phyloP scores from a whole-genome alignment of 2,113 vertebrate genomes.

The Rhinichthys klamathensis region DNA sequence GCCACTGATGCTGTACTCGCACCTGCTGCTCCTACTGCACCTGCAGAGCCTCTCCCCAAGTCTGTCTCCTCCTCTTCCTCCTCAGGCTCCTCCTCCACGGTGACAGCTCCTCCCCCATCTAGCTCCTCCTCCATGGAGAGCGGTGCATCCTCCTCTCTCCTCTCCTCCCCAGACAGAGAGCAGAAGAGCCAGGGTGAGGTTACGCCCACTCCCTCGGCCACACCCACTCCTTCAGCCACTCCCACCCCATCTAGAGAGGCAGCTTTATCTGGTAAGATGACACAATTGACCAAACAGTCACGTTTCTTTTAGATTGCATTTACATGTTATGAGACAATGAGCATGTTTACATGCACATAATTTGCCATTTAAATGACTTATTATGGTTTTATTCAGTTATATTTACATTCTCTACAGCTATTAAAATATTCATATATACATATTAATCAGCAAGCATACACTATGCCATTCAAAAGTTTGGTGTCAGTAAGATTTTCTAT shows the following conservation, averaged over 20 bases:
- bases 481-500: not conserved
- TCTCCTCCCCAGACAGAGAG: slow-evolving; percentile 82
- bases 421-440: not conserved
- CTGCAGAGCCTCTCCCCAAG: slow-evolving; percentile 70
- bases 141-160: slow-evolving; percentile 75
- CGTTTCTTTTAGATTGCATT: not conserved
- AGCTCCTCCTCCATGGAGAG: slow-evolving; percentile 80
- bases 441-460: not conserved
- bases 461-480: not conserved
- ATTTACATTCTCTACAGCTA: not conserved
- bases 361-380: not conserved
- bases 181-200: slow-evolving; percentile 71
- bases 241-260: slow-evolving; percentile 65
- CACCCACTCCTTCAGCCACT: slow-evolving; percentile 57
- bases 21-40: slow-evolving; percentile 56
- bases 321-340: not conserved
- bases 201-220: slow-evolving; percentile 52
- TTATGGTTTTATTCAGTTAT: not conserved
- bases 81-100: slow-evolving; percentile 75
- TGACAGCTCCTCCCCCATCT: slow-evolving; percentile 79
- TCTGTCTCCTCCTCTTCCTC: slow-evolving; percentile 78
- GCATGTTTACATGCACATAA: not conserved
- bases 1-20: slow-evolving; percentile 14
- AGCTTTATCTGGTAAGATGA: slow-evolving; percentile 69
- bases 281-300: not conserved